Percentiles rank a stretch among this genome's conserved stretches.
Evolutionary conservation across 2,113 vertebrate species (phyloP).

Genomic region (Archilochus colubris): DNA sequence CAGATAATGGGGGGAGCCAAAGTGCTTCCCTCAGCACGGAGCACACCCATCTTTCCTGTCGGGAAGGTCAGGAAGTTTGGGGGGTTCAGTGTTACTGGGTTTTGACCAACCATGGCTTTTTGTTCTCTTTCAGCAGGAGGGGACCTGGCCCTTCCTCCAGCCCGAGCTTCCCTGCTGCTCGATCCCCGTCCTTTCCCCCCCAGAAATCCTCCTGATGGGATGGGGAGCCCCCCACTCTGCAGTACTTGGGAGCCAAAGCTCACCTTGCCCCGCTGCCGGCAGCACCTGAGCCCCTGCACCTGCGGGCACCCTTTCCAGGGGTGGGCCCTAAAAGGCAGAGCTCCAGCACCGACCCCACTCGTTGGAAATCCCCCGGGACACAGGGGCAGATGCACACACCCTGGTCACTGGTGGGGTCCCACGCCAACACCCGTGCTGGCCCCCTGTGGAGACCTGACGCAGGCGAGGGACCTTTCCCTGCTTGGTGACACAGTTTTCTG

Average conservation of each 20-base stretch:
- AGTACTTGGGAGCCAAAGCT: not conserved
- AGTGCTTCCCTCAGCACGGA: not conserved
- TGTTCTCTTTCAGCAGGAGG: not conserved
- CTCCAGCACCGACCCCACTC: not conserved
- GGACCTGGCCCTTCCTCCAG: not conserved
- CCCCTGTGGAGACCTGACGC: not conserved
- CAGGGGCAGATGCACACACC: not conserved
- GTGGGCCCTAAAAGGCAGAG: not conserved
- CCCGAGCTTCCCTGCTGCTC: fast-evolving
- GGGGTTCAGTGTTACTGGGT: not conserved
- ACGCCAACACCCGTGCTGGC: too few species aligned
- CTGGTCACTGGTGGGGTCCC: fast-evolving
- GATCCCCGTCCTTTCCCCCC: fast-evolving
- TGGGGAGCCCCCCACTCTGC: not conserved
- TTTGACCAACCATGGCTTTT: not conserved
- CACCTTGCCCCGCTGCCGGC: not conserved
- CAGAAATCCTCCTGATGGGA: not conserved
- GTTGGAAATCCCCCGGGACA: not conserved
- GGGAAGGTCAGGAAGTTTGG: not conserved
- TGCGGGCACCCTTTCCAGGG: fast-evolving
- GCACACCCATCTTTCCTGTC: not conserved
- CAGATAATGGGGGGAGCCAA: not conserved
- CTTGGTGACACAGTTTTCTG: not conserved
- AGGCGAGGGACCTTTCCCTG: not conserved
- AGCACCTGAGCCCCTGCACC: too few species aligned